Percentiles rank a stretch among this genome's conserved stretches.
Conservation (phyloP, 2,113 vertebrate genomes). For the Lucifuga dentata region DNA sequence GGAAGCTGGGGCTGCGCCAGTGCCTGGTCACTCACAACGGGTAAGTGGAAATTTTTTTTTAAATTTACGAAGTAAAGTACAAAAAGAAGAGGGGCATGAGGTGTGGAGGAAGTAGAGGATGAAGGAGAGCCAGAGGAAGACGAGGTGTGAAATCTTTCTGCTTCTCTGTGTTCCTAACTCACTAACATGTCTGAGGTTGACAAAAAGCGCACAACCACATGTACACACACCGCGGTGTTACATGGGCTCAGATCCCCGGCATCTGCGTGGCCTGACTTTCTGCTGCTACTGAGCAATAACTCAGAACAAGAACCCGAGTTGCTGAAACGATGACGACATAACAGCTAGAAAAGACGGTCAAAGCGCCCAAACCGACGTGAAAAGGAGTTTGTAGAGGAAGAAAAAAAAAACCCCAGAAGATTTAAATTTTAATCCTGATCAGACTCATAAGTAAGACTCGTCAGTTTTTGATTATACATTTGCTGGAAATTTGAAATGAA, state of each 20-base stretch:
- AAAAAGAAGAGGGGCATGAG: no score
- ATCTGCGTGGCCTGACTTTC: conserved; percentile 61
- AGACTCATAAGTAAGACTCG: no score
- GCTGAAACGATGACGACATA: conserved; percentile 34
- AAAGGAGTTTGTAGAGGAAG: no score
- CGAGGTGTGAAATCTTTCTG: not conserved
- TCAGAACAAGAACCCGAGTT: conserved; percentile 11
- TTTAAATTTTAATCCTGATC: no score
- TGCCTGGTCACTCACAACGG: conserved; percentile 99
- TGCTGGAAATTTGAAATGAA: not conserved
- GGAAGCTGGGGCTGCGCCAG: conserved; percentile 97
- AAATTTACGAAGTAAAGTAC: no score
- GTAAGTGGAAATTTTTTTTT: conserved; percentile 85
- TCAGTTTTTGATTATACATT: no score
- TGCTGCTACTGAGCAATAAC: conserved; percentile 24
- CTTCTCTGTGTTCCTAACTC: not conserved
- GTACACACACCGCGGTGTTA: conserved; percentile 35
- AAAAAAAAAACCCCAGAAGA: no score
- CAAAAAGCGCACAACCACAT: conserved; percentile 12
- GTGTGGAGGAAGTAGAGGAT: no score
- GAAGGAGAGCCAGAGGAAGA: not conserved
- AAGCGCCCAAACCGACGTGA: no score
- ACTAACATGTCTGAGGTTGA: not conserved
- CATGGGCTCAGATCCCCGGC: conserved; percentile 44
- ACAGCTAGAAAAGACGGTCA: no score